Percentiles rank a stretch among this genome's conserved stretches.
Evolutionary conservation across 2,888 invertebrate genomes (phyloP).

Genomic region (Callyntrura sp.): DNA sequence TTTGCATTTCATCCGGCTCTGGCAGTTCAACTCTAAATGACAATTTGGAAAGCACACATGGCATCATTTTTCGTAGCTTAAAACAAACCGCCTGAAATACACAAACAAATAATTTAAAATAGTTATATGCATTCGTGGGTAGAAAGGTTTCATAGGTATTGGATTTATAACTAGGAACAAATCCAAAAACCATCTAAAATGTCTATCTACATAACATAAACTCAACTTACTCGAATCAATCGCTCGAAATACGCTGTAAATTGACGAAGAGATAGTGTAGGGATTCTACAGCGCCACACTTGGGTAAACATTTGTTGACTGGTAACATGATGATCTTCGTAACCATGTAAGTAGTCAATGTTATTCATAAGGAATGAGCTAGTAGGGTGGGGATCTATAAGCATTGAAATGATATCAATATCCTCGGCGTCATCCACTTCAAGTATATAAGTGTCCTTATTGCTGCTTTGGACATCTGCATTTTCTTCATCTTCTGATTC

Average conservation of each 20-base stretch:
- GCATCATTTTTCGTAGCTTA: conserved; percentile 94
- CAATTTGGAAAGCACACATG: conserved; percentile 93
- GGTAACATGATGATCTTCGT: conserved; percentile 89
- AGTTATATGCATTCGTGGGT: neutral
- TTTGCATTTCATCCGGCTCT: conserved; percentile 91
- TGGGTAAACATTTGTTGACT: conserved; percentile 95
- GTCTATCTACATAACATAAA: neutral
- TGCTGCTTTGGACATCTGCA: conserved; percentile 88
- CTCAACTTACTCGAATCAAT: conserved; percentile 85
- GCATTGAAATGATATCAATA: conserved; percentile 90
- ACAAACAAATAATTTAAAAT: neutral
- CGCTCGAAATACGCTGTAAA: conserved; percentile 86
- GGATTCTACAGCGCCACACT: conserved; percentile 88
- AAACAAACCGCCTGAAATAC: conserved; percentile 90
- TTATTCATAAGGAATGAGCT: conserved; percentile 92
- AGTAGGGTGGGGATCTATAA: conserved; percentile 91
- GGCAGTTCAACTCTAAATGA: conserved; percentile 94
- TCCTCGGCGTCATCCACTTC: conserved; percentile 95
- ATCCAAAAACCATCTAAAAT: neutral
- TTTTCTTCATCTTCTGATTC: conserved; percentile 89
- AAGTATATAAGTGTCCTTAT: conserved; percentile 92
- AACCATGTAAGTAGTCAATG: conserved; percentile 91
- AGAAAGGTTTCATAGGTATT: too few relatives aligned
- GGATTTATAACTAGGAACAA: too few relatives aligned
- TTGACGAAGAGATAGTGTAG: conserved; percentile 82